Base-by-base conservation (phyloP, 2,113 vertebrate species). In the Paedocypris sp. region DNA sequence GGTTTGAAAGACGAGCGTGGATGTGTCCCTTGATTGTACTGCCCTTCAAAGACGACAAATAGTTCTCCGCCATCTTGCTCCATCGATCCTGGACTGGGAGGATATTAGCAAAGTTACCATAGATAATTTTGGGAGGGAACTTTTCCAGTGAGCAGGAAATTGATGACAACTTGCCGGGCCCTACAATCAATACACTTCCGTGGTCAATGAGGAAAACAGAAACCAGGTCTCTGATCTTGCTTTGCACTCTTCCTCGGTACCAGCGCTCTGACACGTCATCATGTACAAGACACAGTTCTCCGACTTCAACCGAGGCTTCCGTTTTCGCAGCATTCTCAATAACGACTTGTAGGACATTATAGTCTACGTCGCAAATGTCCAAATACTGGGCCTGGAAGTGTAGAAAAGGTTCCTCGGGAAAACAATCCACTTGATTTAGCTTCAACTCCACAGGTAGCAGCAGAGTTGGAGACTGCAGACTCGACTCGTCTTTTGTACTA, bases 161-260 rank as follows among this genome's bases (percentile, higher is more conserved):
- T 63, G 83, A 78, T 31, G 87, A 86, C 74, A 95, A 43, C 28
- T 62, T 80, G 1, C 28, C 15, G 4, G 74, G 45, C 15, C 74
- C 52, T 16, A 91, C 89, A 19, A 59, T 80, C 15, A 91, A 47
- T 11, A 90, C 49, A 5, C 83, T 82, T 6, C 92, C 92, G 6
- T 69, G 67, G 67, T 97, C 95, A 32, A 94, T 78, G n/a, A 96
- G 85, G 49, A 88, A 83, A 12, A 89, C 79, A 2, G 89, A 82
- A 66, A 59, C 90, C 12, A 73, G 23, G 35, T 75, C 67, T 0
- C 73, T 73, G 13, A 51, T 77, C 67, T 76, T 85, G 53, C 79
- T 80, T 62, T 91, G 71, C 62, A 94, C 79, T 83, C 85, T 85
- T 82, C 90, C 92, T 85, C 95, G 87, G 60, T 87, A 87, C 92